A percentile compares a stretch with the other conserved stretches of the same genome.
These are phyloP conservation scores for Philereme vetulata DNA, from an alignment of 2,888 invertebrate genomes.

Conservation along the genomic window DNA sequence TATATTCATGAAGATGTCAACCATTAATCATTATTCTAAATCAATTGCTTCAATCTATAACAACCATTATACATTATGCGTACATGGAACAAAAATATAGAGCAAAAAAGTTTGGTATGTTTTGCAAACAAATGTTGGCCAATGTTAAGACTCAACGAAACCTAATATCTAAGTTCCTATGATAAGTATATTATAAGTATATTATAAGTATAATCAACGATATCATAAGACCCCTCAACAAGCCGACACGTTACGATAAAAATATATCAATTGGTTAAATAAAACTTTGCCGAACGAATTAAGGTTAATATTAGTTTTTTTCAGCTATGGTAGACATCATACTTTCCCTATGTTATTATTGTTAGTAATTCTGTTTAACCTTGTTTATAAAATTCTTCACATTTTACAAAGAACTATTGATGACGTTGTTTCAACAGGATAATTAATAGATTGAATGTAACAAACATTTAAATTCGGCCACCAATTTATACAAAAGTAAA, in stretches of 20 bases:
- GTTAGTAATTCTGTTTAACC: not conserved
- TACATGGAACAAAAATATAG: not conserved
- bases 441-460: not conserved
- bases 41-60: not conserved
- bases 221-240: not conserved
- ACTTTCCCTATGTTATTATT: slow-evolving; percentile 16
- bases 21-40: slow-evolving; percentile 2
- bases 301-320: slow-evolving; percentile 14
- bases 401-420: slow-evolving; percentile 20
- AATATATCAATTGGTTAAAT: slow-evolving; percentile 1
- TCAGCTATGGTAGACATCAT: slow-evolving; percentile 7
- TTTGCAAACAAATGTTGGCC: not conserved
- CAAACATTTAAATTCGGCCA: too few species aligned
- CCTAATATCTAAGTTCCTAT: not conserved
- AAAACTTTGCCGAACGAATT: not conserved
- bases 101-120: not conserved
- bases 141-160: not conserved
- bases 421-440: slow-evolving; percentile 19
- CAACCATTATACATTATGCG: not conserved
- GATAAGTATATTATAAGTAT: not conserved
- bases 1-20: not conserved
- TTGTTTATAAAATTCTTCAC: slow-evolving; percentile 18
- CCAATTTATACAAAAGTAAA: too few species aligned
- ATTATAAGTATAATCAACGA: not conserved
- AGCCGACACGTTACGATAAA: not conserved